Conservation (phyloP, 92 coral and sea anemone genomes). For the Palythoa grandis region DNA sequence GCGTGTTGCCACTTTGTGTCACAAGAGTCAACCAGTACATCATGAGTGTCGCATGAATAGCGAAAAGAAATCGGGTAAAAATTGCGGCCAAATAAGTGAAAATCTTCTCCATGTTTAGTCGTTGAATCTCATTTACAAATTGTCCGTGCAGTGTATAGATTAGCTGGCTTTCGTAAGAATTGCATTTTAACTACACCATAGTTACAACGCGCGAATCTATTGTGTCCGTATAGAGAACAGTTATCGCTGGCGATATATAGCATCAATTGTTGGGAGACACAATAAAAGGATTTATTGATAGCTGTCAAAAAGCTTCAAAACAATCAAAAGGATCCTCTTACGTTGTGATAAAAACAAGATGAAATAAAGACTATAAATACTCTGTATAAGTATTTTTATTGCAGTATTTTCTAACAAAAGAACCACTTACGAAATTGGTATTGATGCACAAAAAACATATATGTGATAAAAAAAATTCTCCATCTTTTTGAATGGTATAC, state of each 20-base stretch:
- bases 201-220: slow-evolving; percentile 10
- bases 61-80: slow-evolving; percentile 83
- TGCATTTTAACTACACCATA: slow-evolving; percentile 40
- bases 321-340: slow-evolving; percentile 25
- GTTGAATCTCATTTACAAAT: slow-evolving; percentile 24
- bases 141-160: slow-evolving; percentile 1
- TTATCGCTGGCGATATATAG: background rate
- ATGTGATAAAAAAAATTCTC: no score
- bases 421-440: background rate
- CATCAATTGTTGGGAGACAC: slow-evolving; percentile 25
- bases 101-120: slow-evolving; percentile 74
- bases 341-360: slow-evolving; percentile 1
- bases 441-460: background rate
- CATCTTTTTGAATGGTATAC: background rate
- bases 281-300: slow-evolving; percentile 32
- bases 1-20: slow-evolving; percentile 49
- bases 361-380: background rate
- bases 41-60: slow-evolving; percentile 79
- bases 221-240: background rate
- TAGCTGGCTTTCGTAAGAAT: slow-evolving; percentile 9
- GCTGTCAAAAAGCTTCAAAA: slow-evolving; percentile 23
- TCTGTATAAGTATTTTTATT: background rate
- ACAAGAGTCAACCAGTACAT: slow-evolving; percentile 85
- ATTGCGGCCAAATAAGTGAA: slow-evolving; percentile 88
- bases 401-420: background rate